Conservation (phyloP, 2,888 invertebrate species). For the Phyto melanocephala region DNA sequence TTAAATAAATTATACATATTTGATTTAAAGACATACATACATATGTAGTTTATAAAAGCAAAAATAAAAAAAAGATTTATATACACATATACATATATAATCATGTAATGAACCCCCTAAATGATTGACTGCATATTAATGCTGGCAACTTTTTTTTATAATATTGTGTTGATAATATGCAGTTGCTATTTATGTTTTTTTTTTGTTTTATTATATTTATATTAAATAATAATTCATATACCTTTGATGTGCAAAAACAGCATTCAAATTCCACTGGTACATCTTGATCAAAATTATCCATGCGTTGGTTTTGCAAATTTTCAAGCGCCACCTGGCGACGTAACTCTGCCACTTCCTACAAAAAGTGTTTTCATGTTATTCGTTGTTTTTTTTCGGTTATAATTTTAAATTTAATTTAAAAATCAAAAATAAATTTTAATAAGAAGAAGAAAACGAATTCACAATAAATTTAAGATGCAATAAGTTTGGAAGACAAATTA, state of each 20-base stretch:
- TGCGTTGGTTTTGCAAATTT: constrained; percentile 78
- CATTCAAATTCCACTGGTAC: constrained; percentile 97
- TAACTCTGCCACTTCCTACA: constrained; percentile 79
- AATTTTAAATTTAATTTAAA: constrained; percentile 7
- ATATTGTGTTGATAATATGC: neutral
- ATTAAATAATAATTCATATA: constrained; percentile 73
- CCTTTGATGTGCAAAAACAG: constrained; percentile 98
- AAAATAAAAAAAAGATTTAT: too few relatives aligned
- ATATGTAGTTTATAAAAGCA: too few relatives aligned
- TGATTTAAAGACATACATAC: too few relatives aligned
- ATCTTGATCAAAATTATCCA: constrained; percentile 88
- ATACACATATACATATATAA: too few relatives aligned
- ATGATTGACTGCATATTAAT: too few relatives aligned
- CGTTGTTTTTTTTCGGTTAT: constrained; percentile 66
- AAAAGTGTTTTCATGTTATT: constrained; percentile 67
- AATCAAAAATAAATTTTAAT: constrained; percentile 26
- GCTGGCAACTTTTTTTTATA: too few relatives aligned
- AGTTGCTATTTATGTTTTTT: neutral
- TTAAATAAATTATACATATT: too few relatives aligned
- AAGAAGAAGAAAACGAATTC: neutral
- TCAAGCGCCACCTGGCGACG: constrained; percentile 79
- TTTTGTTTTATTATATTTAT: neutral
- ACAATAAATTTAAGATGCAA: constrained; percentile 66
- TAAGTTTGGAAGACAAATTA: constrained; percentile 59
- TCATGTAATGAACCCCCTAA: too few relatives aligned